Evolutionary conservation across 2,113 vertebrate species (phyloP).

Genomic region (Gasterosteus aculeatus): DNA sequence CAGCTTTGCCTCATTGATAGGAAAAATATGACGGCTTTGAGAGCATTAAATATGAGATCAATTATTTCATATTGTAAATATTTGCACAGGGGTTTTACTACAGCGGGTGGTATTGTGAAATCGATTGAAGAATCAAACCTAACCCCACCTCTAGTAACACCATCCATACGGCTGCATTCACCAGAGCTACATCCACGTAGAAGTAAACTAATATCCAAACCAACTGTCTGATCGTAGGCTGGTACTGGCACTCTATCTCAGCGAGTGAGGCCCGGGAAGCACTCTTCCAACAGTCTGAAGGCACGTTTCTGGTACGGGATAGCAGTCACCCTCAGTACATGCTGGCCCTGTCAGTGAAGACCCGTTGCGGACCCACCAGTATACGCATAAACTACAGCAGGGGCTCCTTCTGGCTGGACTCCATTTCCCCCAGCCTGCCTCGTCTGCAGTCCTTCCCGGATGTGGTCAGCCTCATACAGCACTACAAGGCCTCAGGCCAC

Average conservation of each 20-base stretch:
- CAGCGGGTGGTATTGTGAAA: background rate
- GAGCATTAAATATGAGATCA: background rate
- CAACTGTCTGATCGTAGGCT: slow-evolving; percentile 79
- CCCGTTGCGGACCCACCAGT: slow-evolving; percentile 90
- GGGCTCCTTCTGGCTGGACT: slow-evolving; percentile 90
- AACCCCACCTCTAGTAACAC: background rate
- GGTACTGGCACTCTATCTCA: slow-evolving; percentile 95
- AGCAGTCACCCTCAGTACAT: slow-evolving; percentile 95
- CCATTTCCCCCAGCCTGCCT: slow-evolving; percentile 84
- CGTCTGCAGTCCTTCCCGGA: slow-evolving; percentile 89
- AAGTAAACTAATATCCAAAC: background rate
- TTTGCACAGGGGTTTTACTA: background rate
- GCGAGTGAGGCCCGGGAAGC: slow-evolving; percentile 89
- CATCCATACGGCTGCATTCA: background rate
- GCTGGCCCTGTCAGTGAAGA: slow-evolving; percentile 92
- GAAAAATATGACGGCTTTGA: background rate
- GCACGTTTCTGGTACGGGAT: slow-evolving; percentile 94
- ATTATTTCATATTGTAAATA: background rate
- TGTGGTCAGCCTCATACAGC: slow-evolving; percentile 90
- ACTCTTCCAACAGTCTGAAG: slow-evolving; percentile 88
- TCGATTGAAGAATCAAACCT: background rate
- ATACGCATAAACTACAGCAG: slow-evolving; percentile 90
- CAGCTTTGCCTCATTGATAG: background rate
- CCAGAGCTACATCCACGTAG: background rate
- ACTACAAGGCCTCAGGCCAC: slow-evolving; percentile 84